Percentiles rank a stretch among this genome's conserved stretches.
phyloP scores from a whole-genome alignment of 1,140 invertebrate species.

The Drosophila sturtevanti region DNA sequence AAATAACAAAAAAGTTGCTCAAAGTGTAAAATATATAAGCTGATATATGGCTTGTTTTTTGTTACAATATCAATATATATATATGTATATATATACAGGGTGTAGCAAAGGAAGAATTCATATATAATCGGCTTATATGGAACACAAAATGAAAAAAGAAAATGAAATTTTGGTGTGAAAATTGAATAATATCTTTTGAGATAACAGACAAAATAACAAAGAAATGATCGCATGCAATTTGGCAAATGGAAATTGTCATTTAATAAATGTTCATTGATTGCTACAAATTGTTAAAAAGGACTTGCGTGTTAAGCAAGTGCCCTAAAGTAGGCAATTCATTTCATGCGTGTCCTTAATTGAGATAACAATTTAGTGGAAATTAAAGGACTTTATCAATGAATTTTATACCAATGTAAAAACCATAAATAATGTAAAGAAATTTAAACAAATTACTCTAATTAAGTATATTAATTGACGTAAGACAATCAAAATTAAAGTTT shows the following conservation, averaged over 20 bases:
- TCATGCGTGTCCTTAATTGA: too few relatives aligned
- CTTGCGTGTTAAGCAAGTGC: background rate
- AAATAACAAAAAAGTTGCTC: background rate
- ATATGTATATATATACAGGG: background rate
- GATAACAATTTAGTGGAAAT: too few relatives aligned
- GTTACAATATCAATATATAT: background rate
- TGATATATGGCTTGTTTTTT: constrained; percentile 2
- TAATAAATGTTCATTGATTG: constrained; percentile 6
- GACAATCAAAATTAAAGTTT: too few relatives aligned
- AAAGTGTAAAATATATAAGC: constrained; percentile 9
- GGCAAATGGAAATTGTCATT: constrained; percentile 7
- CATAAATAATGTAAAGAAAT: too few relatives aligned
- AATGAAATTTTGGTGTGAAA: background rate
- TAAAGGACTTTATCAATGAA: too few relatives aligned
- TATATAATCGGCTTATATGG: constrained; percentile 7
- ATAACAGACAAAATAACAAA: background rate
- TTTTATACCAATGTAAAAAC: too few relatives aligned
- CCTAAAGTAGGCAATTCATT: constrained; percentile 3
- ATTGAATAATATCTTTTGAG: constrained; percentile 11
- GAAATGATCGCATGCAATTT: background rate
- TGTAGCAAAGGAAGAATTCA: background rate
- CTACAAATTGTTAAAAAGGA: background rate
- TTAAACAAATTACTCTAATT: too few relatives aligned
- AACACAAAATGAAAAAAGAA: background rate
- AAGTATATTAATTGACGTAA: too few relatives aligned